Evolutionary conservation across 2,888 invertebrate species (phyloP).

Genomic region (Pinctada fucata): DNA sequence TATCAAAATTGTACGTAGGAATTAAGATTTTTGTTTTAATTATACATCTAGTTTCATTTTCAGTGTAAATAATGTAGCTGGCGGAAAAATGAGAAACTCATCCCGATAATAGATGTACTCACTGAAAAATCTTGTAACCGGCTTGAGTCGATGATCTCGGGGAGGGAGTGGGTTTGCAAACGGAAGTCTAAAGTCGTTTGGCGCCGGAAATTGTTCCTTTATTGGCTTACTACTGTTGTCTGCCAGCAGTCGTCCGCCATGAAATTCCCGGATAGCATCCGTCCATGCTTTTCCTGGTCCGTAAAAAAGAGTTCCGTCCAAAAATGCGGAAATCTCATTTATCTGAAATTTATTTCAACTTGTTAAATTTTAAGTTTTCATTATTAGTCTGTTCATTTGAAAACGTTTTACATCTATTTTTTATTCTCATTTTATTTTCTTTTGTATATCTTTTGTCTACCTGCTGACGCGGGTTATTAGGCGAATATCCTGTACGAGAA

Average conservation of each 20-base stretch:
- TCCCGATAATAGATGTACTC: too few relatives aligned
- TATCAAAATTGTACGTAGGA: too few relatives aligned
- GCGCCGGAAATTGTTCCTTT: conserved; percentile 52
- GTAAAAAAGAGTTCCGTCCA: conserved; percentile 98
- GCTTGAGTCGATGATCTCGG: neutral
- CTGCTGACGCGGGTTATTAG: conserved; percentile 77
- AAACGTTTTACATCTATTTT: too few relatives aligned
- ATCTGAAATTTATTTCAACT: conserved; percentile 75
- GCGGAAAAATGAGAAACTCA: too few relatives aligned
- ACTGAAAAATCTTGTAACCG: neutral
- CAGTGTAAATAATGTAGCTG: too few relatives aligned
- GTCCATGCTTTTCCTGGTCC: conserved; percentile 98
- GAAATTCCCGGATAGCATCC: conserved; percentile 88
- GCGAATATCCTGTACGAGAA: conserved; percentile 79
- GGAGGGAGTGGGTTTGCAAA: conserved; percentile 52
- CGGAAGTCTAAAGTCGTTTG: conserved; percentile 58
- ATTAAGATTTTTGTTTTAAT: too few relatives aligned
- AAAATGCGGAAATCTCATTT: conserved; percentile 98
- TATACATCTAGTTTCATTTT: too few relatives aligned
- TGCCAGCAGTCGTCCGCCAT: conserved; percentile 86
- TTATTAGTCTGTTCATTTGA: too few relatives aligned
- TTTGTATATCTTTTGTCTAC: neutral
- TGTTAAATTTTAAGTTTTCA: too few relatives aligned
- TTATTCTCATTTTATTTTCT: too few relatives aligned
- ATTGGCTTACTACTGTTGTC: conserved; percentile 42